Evolutionary conservation across 2,888 invertebrate species (phyloP), one percentile per base, ranked within the genome.

Genomic region (Agrotis segetum): DNA sequence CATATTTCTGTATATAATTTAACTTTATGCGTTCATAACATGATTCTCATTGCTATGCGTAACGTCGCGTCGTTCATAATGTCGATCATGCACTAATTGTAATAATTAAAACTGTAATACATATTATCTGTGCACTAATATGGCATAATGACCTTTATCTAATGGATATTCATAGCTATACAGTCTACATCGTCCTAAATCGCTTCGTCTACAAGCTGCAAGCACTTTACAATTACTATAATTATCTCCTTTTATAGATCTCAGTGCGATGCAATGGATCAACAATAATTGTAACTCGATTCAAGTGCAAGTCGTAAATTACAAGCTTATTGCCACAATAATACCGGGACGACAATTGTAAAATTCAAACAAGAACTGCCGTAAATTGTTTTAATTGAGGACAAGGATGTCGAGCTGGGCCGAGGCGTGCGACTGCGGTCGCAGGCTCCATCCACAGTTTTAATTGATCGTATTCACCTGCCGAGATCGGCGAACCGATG

Each of bases 311-410:
- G 69, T 76, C 71, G 70, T 85, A 78, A 76, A 71, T 74, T 73
- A 76, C 61, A 67, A 73, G 72, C 70, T 77, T 67, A 82, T 69
- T 74, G 73, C 77, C 67, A 79, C 73, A 84, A 85, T 85, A 86
- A 86, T 87, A 85, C 82, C 78, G 79, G 82, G 82, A 87, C 82
- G 81, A 85, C 83, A 88, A 91, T 90, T 92, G 90, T 91, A 90
- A 89, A 92, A 94, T 92, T 92, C 88, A 92, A 92, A 92, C 88
- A 90, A 91, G 91, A 91, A 88, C 86, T 89, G 91, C 89, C 84
- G 91, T 93, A 93, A 94, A 95, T 91, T 91, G 92, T 92, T 93
- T 92, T 92, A 92, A 95, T 94, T 93, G 94, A 90, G 95, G 94
- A 91, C 95, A 95, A 95, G 95, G 95, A 95, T 95, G 90, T 91